Base-by-base conservation (phyloP, 2,888 invertebrate genomes). In the Synanthedon tipuliformis region DNA sequence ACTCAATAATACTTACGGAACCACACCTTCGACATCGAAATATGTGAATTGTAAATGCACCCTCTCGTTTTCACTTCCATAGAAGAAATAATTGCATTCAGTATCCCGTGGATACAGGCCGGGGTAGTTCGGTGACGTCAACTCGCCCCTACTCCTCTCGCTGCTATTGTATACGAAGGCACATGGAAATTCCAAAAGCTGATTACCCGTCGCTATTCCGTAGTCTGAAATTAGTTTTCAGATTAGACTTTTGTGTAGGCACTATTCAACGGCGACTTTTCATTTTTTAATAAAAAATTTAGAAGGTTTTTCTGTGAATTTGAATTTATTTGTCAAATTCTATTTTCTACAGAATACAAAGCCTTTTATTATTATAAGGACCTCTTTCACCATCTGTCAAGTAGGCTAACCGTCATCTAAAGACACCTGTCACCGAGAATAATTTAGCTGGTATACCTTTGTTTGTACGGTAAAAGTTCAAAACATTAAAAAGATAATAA, bases 11-110 rank as follows among this genome's bases (percentile, higher is more conserved):
- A 91, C 94, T 93, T 89, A 98, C 97, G 96, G 97, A 61, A 92
- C 88, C 55, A 97, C 94, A 57, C 98, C 98, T 82, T 98, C 98
- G 18, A 98, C 94, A 75, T 97, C 96, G 73, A 97, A 97, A 80
- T 94, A 94, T 55, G 92, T 92, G 77, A 97, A 97, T 70, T 93
- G 93, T 61, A 97, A 88, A 71, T 92, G 92, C 53, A 95, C 91
- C 66, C 91, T 90, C 73, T 96, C 95, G 57, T 92, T 91, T 58
- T 88, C 83, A 58, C 89, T 89, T 16, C 95, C 97, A 71, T 95
- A 91, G 78, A 97, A 96, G 80, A 94, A 95, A 81, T 95, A 97
- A 86, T 96, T 94, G 78, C 97, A 97, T 78, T 95, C 94, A 5
- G 96, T 94, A 71, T 95, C 93, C 64, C 96, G 89, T 0, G 96